Conservation (phyloP, 2,888 invertebrate genomes). For the Diplazon laetatorius region DNA sequence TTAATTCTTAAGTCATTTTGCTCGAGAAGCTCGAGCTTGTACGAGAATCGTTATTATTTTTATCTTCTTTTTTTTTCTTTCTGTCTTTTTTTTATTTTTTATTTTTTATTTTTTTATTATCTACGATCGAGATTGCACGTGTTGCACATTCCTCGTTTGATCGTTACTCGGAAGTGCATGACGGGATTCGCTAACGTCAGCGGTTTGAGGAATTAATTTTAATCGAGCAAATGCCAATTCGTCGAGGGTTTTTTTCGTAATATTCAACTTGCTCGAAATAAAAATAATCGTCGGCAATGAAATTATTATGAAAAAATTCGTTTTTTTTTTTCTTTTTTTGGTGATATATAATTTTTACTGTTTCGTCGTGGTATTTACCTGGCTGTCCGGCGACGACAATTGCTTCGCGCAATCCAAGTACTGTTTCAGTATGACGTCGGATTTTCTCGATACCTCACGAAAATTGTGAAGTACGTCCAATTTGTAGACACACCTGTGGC, state of each 20-base stretch:
- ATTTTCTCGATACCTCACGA: constrained; percentile 89
- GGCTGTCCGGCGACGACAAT: constrained; percentile 84
- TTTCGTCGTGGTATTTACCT: constrained; percentile 85
- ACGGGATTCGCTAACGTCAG: constrained; percentile 73
- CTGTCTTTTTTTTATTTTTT: no score
- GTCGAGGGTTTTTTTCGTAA: constrained; percentile 8
- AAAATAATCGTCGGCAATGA: constrained; percentile 1
- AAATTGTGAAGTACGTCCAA: constrained; percentile 90
- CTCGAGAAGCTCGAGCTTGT: no score
- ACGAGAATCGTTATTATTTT: no score
- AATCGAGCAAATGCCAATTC: constrained; percentile 48
- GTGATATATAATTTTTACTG: background rate
- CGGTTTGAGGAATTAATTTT: constrained; percentile 69
- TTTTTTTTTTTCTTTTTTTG: constrained; percentile 1
- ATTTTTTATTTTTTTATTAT: constrained; percentile 72
- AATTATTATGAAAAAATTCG: no score
- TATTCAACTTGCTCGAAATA: constrained; percentile 25
- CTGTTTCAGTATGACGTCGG: constrained; percentile 89
- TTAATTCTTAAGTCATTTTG: no score
- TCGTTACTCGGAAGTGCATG: constrained; percentile 78
- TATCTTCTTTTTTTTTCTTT: no score
- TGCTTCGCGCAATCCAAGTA: constrained; percentile 90
- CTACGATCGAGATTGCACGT: constrained; percentile 78
- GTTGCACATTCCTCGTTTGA: constrained; percentile 78
- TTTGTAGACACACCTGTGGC: constrained; percentile 90